Percentiles rank a stretch among this genome's conserved stretches.
Conservation (phyloP, 2,888 invertebrate genomes). For the Spodoptera exigua region DNA sequence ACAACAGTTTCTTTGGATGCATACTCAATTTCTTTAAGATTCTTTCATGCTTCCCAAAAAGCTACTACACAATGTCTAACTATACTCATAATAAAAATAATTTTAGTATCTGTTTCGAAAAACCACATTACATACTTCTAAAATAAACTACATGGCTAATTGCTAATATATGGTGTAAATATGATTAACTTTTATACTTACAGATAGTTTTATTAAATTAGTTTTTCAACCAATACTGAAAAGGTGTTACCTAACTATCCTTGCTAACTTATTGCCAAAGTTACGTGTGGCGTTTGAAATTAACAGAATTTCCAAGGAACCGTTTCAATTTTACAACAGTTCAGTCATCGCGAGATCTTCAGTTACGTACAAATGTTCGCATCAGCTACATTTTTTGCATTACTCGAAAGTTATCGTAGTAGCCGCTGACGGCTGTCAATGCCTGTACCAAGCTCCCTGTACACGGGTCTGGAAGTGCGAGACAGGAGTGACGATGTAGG, state of each 20-base stretch:
- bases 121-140: slow-evolving; percentile 66
- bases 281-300: slow-evolving; percentile 73
- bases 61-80: slow-evolving; percentile 47
- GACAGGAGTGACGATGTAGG: slow-evolving; percentile 91
- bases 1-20: slow-evolving; percentile 33
- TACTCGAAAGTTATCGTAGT: slow-evolving; percentile 51
- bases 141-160: slow-evolving; percentile 83
- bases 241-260: slow-evolving; percentile 81
- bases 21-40: background rate
- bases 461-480: slow-evolving; percentile 91
- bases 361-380: slow-evolving; percentile 65
- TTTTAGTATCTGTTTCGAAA: slow-evolving; percentile 52
- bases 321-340: slow-evolving; percentile 63
- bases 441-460: slow-evolving; percentile 89
- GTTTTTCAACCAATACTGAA: slow-evolving; percentile 86
- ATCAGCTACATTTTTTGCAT: slow-evolving; percentile 53
- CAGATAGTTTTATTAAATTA: slow-evolving; percentile 78
- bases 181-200: slow-evolving; percentile 81
- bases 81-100: slow-evolving; percentile 57
- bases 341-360: slow-evolving; percentile 69
- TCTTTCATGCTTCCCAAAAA: slow-evolving; percentile 40
- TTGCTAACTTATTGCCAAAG: slow-evolving; percentile 84
- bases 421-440: slow-evolving; percentile 73
- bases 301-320: slow-evolving; percentile 60
- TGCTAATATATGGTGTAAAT: slow-evolving; percentile 84